phyloP scores from a whole-genome alignment of 2,888 invertebrate genomes.

The Drosophila paranaensis region DNA sequence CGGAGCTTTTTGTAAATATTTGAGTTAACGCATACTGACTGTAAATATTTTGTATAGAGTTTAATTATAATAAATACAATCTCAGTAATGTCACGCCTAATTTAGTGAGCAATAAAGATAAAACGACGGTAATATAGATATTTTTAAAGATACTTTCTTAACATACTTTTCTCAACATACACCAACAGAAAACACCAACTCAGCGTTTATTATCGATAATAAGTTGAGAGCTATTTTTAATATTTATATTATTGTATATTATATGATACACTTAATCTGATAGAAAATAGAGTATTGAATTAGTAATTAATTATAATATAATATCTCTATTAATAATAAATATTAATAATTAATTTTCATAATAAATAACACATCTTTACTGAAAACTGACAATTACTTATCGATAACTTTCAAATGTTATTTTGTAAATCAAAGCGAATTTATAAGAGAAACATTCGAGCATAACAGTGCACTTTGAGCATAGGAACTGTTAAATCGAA shows the following conservation, averaged over 20 bases:
- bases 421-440: not conserved
- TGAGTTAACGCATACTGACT: too few species aligned
- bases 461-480: constrained; percentile 2
- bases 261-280: not conserved
- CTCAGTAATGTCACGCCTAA: not conserved
- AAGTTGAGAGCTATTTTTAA: not conserved
- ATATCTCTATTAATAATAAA: too few species aligned
- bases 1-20: not conserved
- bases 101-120: too few species aligned
- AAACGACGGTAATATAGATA: not conserved
- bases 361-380: not conserved
- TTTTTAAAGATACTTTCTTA: not conserved
- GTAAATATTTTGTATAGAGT: too few species aligned
- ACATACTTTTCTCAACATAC: not conserved
- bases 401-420: not conserved
- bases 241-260: not conserved
- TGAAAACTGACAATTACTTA: not conserved
- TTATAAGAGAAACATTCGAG: constrained; percentile 4
- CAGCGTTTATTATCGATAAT: not conserved
- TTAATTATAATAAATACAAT: not conserved
- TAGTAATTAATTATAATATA: too few species aligned
- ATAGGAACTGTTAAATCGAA: constrained; percentile 23
- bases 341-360: not conserved
- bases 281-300: too few species aligned
- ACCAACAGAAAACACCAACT: not conserved